Evolutionary conservation across 2,113 vertebrate species (phyloP), one percentile per base, ranked within the genome.

Genomic region (Antechinus stuartii): DNA sequence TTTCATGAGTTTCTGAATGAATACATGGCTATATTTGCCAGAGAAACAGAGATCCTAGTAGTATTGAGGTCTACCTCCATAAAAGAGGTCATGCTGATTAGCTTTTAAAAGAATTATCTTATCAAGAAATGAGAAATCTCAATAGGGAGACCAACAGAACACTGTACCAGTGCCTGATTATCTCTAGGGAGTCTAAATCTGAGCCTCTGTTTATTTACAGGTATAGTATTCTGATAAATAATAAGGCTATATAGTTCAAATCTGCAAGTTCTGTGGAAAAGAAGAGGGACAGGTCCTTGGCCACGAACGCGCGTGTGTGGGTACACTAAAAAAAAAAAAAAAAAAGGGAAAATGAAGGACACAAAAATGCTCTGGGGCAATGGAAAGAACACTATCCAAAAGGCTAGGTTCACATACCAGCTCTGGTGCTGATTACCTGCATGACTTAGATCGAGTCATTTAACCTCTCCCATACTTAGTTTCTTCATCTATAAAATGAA

Each of bases 401-500:
- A 76, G 35, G 61, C 3, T 76, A n/a, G 61, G 12, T 76, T 76
- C 61, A n/a, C 35, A n/a, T n/a, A 76, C 35, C 14, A 76, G 14
- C 35, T n/a, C 35, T 76, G 61, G 61, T 76, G 61, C 61, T 76
- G 61, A 76, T n/a, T 76, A 76, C 68, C 68, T 84, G 68, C n/a
- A 23, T 84, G n/a, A 84, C 68, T 84, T 84, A 84, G 68, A 84
- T 22, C 35, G 2, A 84, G n/a, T 84, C 68, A 84, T 84, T 84
- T 84, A 84, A 42, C 68, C 16, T 84, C 7, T 84, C 68, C n/a
- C 68, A 84, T 7, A 42, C 68, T 76, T n/a, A 42, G n/a, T 84
- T 84, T 84, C 68, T 84, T 84, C 61, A 76, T 76, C 68, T 84
- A 35, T 84, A 84, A 84, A 84, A 42, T 84, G 68, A 84, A 84